A percentile compares a stretch with the other conserved stretches of the same genome.
Evolutionary conservation across 2,797 vertebrate species (phyloP).

Genomic region (Stomatorhinus walkeri): DNA sequence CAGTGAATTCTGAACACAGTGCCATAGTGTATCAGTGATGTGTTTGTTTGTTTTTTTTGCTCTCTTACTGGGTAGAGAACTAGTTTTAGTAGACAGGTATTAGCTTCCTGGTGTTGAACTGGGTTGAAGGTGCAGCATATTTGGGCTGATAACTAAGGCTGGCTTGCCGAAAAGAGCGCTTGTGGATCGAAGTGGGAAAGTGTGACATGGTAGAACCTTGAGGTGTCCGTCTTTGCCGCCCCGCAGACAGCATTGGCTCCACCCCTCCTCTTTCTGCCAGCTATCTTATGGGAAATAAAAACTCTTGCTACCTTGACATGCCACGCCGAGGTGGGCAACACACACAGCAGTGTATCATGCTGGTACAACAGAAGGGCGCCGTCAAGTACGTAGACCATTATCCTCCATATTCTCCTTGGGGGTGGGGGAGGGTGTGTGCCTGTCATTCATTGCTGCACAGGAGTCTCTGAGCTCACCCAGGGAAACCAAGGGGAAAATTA

Average conservation of each 20-base stretch:
- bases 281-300: neutral
- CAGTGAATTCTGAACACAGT: neutral
- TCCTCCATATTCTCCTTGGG: neutral
- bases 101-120: neutral
- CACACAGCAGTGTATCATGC: neutral
- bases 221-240: neutral
- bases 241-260: no score
- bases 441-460: neutral
- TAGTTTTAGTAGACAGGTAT: neutral
- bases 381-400: neutral
- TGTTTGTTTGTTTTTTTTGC: neutral
- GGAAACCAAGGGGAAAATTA: neutral
- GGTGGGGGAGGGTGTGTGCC: neutral
- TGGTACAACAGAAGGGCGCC: neutral
- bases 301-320: neutral
- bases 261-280: neutral
- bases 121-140: neutral
- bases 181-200: neutral
- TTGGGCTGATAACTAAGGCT: neutral
- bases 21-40: neutral
- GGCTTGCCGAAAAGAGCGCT: neutral
- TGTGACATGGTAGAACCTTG: neutral
- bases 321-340: neutral
- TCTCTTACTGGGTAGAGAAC: neutral
- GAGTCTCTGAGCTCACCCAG: neutral